A percentile compares a stretch with the other conserved stretches of the same genome.
phyloP scores from a whole-genome alignment of 2,113 vertebrate genomes.

The Bombycilla garrulus region DNA sequence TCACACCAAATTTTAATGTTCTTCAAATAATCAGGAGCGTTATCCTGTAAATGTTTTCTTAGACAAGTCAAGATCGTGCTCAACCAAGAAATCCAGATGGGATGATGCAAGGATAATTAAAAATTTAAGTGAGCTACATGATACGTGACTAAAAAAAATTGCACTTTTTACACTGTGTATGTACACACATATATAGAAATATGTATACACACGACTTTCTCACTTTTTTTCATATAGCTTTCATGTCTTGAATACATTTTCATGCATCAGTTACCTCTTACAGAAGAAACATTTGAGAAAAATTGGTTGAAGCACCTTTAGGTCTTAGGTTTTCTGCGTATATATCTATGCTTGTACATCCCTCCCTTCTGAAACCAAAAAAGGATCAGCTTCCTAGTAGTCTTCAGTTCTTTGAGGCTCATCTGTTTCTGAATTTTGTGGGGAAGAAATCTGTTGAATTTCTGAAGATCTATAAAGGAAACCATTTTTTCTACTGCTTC shows the following conservation, averaged over 20 bases:
- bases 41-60: neutral
- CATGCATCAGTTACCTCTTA: neutral
- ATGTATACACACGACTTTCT: neutral
- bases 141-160: neutral
- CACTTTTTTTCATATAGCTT: neutral
- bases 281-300: neutral
- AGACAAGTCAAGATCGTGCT: neutral
- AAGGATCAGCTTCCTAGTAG: neutral
- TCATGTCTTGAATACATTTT: neutral
- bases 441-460: neutral
- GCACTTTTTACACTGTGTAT: neutral
- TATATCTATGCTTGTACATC: neutral
- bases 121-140: neutral
- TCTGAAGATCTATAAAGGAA: neutral
- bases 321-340: neutral
- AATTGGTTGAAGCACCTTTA: neutral
- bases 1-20: neutral
- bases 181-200: neutral
- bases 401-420: neutral
- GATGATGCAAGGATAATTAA: neutral
- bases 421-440: neutral
- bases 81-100: neutral
- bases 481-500: neutral
- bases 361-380: neutral
- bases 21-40: neutral